Evolutionary conservation across 2,113 vertebrate genomes (phyloP).

Genomic region (Apeltes quadracus): DNA sequence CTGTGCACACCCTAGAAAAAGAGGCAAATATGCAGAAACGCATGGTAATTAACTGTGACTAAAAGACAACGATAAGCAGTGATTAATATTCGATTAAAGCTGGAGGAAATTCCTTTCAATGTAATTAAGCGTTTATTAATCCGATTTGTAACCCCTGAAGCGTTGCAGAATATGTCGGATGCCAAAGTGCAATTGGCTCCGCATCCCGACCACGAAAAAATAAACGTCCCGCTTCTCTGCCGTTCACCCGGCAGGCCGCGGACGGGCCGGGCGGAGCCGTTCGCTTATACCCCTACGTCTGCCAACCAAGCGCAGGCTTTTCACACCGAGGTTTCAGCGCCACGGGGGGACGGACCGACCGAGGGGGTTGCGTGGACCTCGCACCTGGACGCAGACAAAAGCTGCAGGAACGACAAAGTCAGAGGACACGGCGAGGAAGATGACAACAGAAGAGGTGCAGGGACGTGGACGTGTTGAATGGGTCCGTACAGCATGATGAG

Average conservation of each 20-base stretch:
- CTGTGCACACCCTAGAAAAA: slow-evolving; percentile 34
- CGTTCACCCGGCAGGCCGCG: slow-evolving; percentile 44
- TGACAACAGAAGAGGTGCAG: slow-evolving; percentile 29
- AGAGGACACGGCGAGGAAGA: no score
- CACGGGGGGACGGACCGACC: no score
- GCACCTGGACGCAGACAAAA: no score
- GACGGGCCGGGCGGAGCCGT: no score
- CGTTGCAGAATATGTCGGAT: slow-evolving; percentile 76
- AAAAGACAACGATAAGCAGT: slow-evolving; percentile 82
- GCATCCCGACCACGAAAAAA: slow-evolving; percentile 36
- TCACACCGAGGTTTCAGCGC: no score
- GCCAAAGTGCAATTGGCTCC: slow-evolving; percentile 71
- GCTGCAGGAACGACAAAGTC: no score
- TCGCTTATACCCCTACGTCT: no score
- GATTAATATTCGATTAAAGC: slow-evolving; percentile 85
- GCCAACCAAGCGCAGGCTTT: no score
- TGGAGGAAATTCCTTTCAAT: slow-evolving; percentile 81
- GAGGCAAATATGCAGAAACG: slow-evolving; percentile 50
- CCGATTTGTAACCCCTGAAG: slow-evolving; percentile 83
- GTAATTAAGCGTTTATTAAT: slow-evolving; percentile 83
- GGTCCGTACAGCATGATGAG: slow-evolving; percentile 11
- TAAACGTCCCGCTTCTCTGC: slow-evolving; percentile 52
- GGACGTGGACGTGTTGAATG: slow-evolving; percentile 23
- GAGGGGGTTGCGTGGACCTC: no score
- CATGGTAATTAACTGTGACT: slow-evolving; percentile 80